phyloP scores from a whole-genome alignment of 1,140 invertebrate species.

The Zaprionus lachaisei region DNA sequence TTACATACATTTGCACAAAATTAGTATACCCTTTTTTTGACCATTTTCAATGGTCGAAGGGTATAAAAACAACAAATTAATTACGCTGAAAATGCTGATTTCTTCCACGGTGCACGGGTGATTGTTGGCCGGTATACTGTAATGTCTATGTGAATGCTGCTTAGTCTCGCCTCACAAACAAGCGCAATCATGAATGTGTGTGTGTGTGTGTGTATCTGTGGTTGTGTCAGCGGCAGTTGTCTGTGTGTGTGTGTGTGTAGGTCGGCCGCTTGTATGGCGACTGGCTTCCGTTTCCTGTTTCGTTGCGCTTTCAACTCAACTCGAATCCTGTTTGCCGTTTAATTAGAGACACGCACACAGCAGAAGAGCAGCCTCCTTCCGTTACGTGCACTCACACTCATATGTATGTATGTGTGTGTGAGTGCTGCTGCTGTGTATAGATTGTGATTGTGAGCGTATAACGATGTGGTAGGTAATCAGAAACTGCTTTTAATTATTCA shows the following conservation, averaged over 20 bases:
- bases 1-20: too few species aligned
- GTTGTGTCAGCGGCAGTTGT: slow-evolving; percentile 10
- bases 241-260: slow-evolving; percentile 23
- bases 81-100: not conserved
- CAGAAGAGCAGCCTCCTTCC: slow-evolving; percentile 53
- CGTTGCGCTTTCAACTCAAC: slow-evolving; percentile 80
- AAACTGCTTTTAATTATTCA: slow-evolving; percentile 84
- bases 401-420: slow-evolving; percentile 22
- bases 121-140: slow-evolving; percentile 31
- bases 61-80: not conserved
- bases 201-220: slow-evolving; percentile 1
- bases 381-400: slow-evolving; percentile 40
- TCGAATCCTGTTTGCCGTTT: slow-evolving; percentile 83
- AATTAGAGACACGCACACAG: slow-evolving; percentile 79
- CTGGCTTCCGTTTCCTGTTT: slow-evolving; percentile 83
- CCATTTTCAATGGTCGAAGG: too few species aligned
- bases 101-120: not conserved
- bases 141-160: slow-evolving; percentile 61
- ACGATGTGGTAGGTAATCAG: slow-evolving; percentile 83
- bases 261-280: slow-evolving; percentile 61
- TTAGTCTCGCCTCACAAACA: slow-evolving; percentile 75
- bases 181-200: slow-evolving; percentile 55
- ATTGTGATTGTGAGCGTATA: slow-evolving; percentile 77
- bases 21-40: too few species aligned
- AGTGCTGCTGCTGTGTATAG: slow-evolving; percentile 38